These are phyloP conservation scores for Caenorhabditis inopinata DNA, from an alignment of 1,140 invertebrate species.

Conservation along the genomic window DNA sequence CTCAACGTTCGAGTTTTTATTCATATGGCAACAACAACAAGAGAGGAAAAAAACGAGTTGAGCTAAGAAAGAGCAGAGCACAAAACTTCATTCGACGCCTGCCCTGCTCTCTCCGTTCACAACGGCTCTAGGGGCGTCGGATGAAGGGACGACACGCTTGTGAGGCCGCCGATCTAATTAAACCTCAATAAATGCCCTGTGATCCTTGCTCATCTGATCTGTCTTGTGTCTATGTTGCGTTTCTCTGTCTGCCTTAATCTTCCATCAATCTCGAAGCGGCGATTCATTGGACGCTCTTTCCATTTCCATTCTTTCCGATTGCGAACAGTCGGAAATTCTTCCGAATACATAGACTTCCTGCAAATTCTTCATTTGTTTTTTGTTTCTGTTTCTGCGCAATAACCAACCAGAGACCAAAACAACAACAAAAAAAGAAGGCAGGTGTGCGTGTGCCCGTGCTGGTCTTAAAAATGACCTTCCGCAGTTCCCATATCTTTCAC, in stretches of 20 bases:
- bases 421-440: not conserved
- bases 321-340: no score
- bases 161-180: conserved; percentile 21
- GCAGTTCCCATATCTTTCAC: not conserved
- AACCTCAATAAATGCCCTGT: conserved; percentile 30
- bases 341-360: no score
- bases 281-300: not conserved
- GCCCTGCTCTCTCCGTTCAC: no score
- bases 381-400: no score
- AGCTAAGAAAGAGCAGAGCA: not conserved
- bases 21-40: no score
- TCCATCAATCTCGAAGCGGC: not conserved
- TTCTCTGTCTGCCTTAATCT: no score
- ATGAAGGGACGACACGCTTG: not conserved
- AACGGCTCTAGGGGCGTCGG: no score
- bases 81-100: no score
- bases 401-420: not conserved
- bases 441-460: no score
- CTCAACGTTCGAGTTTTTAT: not conserved
- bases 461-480: not conserved
- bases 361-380: no score
- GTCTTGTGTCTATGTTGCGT: not conserved
- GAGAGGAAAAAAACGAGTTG: not conserved
- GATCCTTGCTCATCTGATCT: conserved; percentile 28
- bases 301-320: not conserved